phyloP scores from a whole-genome alignment of 2,888 invertebrate species.

The Beris morrisii region DNA sequence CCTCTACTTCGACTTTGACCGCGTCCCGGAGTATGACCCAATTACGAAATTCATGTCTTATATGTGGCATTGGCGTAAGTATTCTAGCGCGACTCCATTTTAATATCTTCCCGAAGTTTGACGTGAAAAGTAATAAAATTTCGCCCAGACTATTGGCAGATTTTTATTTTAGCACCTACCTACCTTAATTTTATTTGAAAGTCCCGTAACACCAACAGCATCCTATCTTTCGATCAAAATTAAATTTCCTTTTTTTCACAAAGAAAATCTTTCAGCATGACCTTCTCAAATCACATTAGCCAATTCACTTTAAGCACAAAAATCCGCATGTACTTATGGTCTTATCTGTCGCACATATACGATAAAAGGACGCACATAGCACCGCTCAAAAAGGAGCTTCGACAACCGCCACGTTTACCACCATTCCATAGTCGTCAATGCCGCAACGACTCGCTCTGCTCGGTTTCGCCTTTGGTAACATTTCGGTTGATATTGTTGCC shows the following conservation, averaged over 20 bases:
- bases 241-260: not conserved
- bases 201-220: too few species aligned
- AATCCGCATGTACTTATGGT: slow-evolving; percentile 21
- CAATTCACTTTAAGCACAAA: slow-evolving; percentile 25
- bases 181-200: too few species aligned
- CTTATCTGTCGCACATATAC: slow-evolving; percentile 5
- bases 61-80: too few species aligned
- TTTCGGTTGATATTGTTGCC: slow-evolving; percentile 30
- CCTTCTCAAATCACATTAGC: slow-evolving; percentile 26
- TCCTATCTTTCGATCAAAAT: not conserved
- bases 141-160: too few species aligned
- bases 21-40: too few species aligned
- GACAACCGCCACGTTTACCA: slow-evolving; percentile 22
- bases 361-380: slow-evolving; percentile 16
- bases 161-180: too few species aligned
- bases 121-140: too few species aligned
- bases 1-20: too few species aligned
- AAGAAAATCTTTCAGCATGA: not conserved
- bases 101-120: too few species aligned
- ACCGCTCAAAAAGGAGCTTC: slow-evolving; percentile 8
- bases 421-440: slow-evolving; percentile 10
- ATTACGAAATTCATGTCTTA: too few species aligned
- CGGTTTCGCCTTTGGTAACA: slow-evolving; percentile 30
- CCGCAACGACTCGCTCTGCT: slow-evolving; percentile 25
- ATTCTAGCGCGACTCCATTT: too few species aligned